A percentile compares a stretch with the other conserved stretches of the same genome.
phyloP scores from a whole-genome alignment of 1,140 invertebrate species.

The Diploscapter pachys region DNA sequence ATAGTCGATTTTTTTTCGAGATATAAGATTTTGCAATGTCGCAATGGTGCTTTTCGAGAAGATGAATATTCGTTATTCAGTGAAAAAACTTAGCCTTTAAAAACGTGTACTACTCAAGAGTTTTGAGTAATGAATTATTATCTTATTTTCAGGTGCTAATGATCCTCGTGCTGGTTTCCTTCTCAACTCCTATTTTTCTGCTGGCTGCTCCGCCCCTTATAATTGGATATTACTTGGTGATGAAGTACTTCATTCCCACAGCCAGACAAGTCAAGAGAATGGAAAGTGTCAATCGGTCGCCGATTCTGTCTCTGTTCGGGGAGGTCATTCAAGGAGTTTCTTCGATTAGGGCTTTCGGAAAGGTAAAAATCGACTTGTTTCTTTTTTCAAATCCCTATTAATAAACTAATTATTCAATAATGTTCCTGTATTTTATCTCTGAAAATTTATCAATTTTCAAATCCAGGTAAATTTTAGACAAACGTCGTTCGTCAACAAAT shows the following conservation, averaged over 20 bases:
- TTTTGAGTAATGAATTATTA: not conserved
- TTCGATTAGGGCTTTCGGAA: conserved; percentile 61
- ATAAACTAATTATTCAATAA: not conserved
- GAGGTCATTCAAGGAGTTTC: conserved; percentile 61
- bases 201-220: conserved; percentile 5
- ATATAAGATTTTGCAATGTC: no score
- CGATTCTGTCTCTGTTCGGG: conserved; percentile 62
- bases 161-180: conserved; percentile 19
- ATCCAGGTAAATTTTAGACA: not conserved
- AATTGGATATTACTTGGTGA: conserved; percentile 14
- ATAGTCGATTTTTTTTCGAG: no score
- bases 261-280: conserved; percentile 63
- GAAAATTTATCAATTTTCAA: not conserved
- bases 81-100: no score
- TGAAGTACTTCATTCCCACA: conserved; percentile 61
- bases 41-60: no score
- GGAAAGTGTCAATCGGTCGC: conserved; percentile 61
- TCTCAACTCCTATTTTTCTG: conserved; percentile 24
- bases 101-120: no score
- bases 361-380: conserved; percentile 6
- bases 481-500: not conserved
- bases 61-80: no score
- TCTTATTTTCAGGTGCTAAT: not conserved
- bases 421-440: not conserved
- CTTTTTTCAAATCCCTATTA: not conserved